phyloP scores from a whole-genome alignment of 2,113 vertebrate genomes.

The Brienomyrus brachyistius region DNA sequence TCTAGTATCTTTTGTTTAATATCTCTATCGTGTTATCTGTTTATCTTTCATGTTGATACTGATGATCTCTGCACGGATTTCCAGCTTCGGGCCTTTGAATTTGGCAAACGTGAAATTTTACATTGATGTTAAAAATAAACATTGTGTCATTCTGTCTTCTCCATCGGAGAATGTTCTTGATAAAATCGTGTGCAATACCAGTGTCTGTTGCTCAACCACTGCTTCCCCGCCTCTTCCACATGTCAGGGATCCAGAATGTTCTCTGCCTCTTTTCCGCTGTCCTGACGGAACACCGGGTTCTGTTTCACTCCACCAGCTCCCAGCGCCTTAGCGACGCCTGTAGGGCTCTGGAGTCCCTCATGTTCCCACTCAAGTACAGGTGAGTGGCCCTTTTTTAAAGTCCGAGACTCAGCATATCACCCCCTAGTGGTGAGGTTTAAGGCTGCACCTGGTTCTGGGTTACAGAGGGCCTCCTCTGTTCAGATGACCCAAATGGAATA shows the following conservation, averaged over 20 bases:
- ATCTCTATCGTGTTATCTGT: background rate
- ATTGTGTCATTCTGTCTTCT: background rate
- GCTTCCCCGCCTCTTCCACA: slow-evolving; percentile 20
- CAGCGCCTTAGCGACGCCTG: slow-evolving; percentile 92
- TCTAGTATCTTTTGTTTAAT: background rate
- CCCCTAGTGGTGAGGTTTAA: background rate
- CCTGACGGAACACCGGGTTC: slow-evolving; percentile 94
- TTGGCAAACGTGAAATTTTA: background rate
- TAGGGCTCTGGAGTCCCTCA: slow-evolving; percentile 86
- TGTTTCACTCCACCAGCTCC: slow-evolving; percentile 95
- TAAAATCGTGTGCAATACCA: background rate
- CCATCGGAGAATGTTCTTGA: background rate
- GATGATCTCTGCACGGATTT: background rate
- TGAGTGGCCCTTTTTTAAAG: slow-evolving; percentile 13
- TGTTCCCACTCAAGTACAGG: slow-evolving; percentile 97
- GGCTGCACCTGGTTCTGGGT: background rate
- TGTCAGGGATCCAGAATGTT: slow-evolving; percentile 91
- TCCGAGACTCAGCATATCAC: background rate
- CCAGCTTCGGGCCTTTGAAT: background rate
- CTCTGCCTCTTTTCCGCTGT: slow-evolving; percentile 92
- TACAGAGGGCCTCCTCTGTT: background rate
- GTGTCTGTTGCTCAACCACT: slow-evolving; percentile 27
- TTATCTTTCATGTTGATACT: background rate
- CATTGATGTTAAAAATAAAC: background rate
- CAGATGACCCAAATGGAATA: background rate